A percentile compares a stretch with the other conserved stretches of the same genome.
phyloP scores from a whole-genome alignment of 1,140 invertebrate species.

The Drosophila truncata region DNA sequence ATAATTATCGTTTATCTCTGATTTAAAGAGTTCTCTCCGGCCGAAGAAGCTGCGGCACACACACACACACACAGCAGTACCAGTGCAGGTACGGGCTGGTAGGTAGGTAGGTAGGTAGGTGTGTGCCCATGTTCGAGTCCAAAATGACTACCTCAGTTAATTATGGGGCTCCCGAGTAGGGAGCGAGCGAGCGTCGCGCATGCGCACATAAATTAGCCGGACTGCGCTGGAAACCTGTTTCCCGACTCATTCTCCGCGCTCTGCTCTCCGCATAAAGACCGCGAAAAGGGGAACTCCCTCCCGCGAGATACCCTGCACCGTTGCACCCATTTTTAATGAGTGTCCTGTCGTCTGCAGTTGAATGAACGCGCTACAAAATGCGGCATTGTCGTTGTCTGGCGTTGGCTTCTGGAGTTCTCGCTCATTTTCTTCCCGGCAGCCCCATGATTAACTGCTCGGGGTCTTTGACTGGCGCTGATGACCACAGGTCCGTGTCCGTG shows the following conservation, averaged over 20 bases:
- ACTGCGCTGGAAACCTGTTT: slow-evolving; percentile 64
- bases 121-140: slow-evolving; percentile 67
- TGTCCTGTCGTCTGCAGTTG: slow-evolving; percentile 83
- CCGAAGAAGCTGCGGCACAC: slow-evolving; percentile 49
- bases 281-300: slow-evolving; percentile 49
- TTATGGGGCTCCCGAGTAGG: slow-evolving; percentile 85
- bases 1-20: slow-evolving; percentile 85
- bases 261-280: slow-evolving; percentile 62
- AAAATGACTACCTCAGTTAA: slow-evolving; percentile 85
- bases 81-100: neutral
- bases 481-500: slow-evolving; percentile 23
- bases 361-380: slow-evolving; percentile 73
- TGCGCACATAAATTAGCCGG: slow-evolving; percentile 79
- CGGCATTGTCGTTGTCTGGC: slow-evolving; percentile 53
- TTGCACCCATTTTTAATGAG: slow-evolving; percentile 84
- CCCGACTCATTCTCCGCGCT: neutral
- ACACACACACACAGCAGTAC: neutral
- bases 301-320: slow-evolving; percentile 51
- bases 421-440: slow-evolving; percentile 64
- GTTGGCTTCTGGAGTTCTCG: slow-evolving; percentile 72
- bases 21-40: slow-evolving; percentile 72
- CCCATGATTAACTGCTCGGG: slow-evolving; percentile 75
- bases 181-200: slow-evolving; percentile 80
- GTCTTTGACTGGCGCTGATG: slow-evolving; percentile 79
- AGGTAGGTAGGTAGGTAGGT: slow-evolving; percentile 5